A percentile compares a stretch with the other conserved stretches of the same genome.
Evolutionary conservation across 2,888 invertebrate species (phyloP).

Genomic region (Suillia variegata): DNA sequence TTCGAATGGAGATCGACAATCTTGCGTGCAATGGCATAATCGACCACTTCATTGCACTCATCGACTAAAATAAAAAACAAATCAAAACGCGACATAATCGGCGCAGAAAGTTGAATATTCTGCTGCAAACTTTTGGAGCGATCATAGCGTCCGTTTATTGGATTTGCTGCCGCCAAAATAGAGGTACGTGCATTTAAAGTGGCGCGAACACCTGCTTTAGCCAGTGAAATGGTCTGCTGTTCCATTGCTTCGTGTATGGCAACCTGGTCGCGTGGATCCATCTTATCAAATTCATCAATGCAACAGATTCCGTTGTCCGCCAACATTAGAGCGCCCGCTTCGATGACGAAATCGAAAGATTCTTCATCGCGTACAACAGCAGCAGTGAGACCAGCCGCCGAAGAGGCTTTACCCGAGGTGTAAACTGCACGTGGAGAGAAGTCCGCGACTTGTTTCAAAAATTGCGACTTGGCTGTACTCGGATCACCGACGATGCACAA

Average conservation of each 20-base stretch:
- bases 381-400: constrained; percentile 97
- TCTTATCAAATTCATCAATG: constrained; percentile 99
- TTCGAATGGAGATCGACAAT: constrained; percentile 94
- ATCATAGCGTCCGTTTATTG: constrained; percentile 96
- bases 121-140: constrained; percentile 91
- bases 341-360: constrained; percentile 97
- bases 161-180: constrained; percentile 97
- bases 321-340: constrained; percentile 99
- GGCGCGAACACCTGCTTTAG: constrained; percentile 97
- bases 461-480: constrained; percentile 97
- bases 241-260: constrained; percentile 99
- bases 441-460: constrained; percentile 92
- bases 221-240: constrained; percentile 98
- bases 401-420: constrained; percentile 97
- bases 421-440: constrained; percentile 96
- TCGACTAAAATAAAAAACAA: constrained; percentile 98
- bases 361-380: constrained; percentile 98
- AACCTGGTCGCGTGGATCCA: constrained; percentile 97
- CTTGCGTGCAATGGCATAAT: constrained; percentile 95
- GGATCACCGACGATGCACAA: constrained; percentile 99
- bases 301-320: constrained; percentile 99
- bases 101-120: constrained; percentile 90
- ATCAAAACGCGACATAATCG: constrained; percentile 99
- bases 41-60: constrained; percentile 93
- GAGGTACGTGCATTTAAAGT: constrained; percentile 97